Evolutionary conservation across 2,113 vertebrate genomes (phyloP), one percentile per base, ranked within the genome.

Genomic region (Heterotilapia buettikoferi): DNA sequence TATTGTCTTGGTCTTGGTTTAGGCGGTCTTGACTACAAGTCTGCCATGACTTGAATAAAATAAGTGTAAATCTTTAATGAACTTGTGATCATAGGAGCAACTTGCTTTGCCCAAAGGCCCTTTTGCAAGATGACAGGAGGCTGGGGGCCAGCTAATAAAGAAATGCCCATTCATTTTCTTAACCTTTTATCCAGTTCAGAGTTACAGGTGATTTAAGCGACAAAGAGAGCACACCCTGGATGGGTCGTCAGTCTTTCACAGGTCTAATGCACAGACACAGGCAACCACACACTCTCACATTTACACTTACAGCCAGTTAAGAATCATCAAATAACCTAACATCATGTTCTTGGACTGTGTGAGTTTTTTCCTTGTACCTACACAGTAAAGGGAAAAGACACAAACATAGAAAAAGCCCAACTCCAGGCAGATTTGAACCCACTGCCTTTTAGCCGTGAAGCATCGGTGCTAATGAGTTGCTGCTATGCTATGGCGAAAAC

Each of bases 161-260:
- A 68, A 68, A 40, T 40, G 36, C n/a, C 63, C 36, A 3, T 66
- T 36, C 10, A 14, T 8, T 68, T 40, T 40, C 4, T 21, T 21
- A 68, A 38, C 19, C 4, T 7, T 38, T 40, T 13, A 40, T 68
- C 33, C 63, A 68, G 11, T 66, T 66, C 19, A 66, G 61, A 66
- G 7, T 66, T 66, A n/a, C 61, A 36, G 61, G 1, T 38, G 33
- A 12, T 68, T 21, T 13, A n/a, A 68, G 33, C 3, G 1, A 68
- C n/a, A 68, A 38, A 18, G 6, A 5, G 11, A 40, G 11, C 19
- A 40, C 11, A 3, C 33, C 63, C 63, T 40, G 63, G 33, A 40
- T 21, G 1, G n/a, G 19, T 68, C 0, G 11, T 5, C 63, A 40
- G 36, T 68, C 63, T 68, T 21, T 40, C 11, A 13, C 63, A 68